Evolutionary conservation across 2,797 vertebrate species (phyloP).

Genomic region (Melanotaenia parkinsoni): DNA sequence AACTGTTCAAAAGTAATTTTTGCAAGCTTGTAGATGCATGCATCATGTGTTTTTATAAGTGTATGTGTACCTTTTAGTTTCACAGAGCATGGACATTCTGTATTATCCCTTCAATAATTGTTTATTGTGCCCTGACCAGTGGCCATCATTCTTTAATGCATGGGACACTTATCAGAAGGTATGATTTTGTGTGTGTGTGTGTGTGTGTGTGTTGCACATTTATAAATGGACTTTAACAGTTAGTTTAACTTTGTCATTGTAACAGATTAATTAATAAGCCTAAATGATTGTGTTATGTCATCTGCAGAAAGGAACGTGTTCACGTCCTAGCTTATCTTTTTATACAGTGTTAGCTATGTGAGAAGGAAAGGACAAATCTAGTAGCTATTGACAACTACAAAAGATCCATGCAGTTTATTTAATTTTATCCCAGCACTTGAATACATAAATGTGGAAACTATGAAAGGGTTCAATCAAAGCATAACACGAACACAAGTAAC

Average conservation of each 20-base stretch:
- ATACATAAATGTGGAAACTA: not conserved
- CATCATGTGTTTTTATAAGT: constrained; percentile 51
- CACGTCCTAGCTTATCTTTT: constrained; percentile 15
- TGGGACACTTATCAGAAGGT: constrained; percentile 25
- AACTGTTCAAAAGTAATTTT: constrained; percentile 19
- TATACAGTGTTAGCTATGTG: constrained; percentile 30
- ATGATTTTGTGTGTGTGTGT: constrained; percentile 19
- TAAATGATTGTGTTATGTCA: constrained; percentile 6
- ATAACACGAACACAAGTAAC: constrained; percentile 12
- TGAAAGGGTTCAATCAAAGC: constrained; percentile 27
- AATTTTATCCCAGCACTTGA: constrained; percentile 15
- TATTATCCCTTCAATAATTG: constrained; percentile 21
- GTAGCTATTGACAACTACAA: not conserved
- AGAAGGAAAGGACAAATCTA: not conserved
- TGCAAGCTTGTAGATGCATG: constrained; percentile 57
- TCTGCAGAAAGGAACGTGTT: not conserved
- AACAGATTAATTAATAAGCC: constrained; percentile 17
- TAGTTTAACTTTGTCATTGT: constrained; percentile 22
- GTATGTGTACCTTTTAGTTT: constrained; percentile 47
- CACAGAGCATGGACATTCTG: constrained; percentile 39
- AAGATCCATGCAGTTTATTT: not conserved
- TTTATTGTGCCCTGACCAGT: constrained; percentile 38
- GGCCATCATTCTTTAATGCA: constrained; percentile 25
- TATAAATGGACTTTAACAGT: constrained; percentile 16
- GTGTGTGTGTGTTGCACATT: constrained; percentile 29